Percentiles rank a stretch among this genome's conserved stretches.
phyloP scores from a whole-genome alignment of 2,888 invertebrate species.

The Sphecodes monilicornis region DNA sequence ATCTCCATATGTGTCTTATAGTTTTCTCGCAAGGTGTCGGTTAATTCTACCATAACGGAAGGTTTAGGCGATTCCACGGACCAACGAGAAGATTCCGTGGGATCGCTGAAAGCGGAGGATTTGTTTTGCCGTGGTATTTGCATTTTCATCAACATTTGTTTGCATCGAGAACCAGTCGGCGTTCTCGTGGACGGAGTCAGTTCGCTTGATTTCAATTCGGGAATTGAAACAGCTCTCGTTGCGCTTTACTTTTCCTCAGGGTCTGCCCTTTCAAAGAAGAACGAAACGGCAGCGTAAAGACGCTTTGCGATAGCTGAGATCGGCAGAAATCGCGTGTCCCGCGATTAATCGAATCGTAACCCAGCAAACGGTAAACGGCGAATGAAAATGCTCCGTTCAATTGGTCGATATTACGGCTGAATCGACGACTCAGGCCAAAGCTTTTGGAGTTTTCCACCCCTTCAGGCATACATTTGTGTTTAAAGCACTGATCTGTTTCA shows the following conservation, averaged over 20 bases:
- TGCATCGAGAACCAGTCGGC: neutral
- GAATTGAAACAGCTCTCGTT: neutral
- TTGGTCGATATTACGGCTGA: constrained; percentile 69
- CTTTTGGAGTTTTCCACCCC: constrained; percentile 37
- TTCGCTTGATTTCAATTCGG: constrained; percentile 6
- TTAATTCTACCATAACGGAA: neutral
- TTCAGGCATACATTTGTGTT: constrained; percentile 56
- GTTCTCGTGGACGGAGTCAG: neutral
- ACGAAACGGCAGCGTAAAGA: neutral
- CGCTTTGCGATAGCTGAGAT: constrained; percentile 1
- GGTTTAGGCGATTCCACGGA: neutral
- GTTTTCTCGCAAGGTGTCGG: neutral
- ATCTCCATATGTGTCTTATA: no score
- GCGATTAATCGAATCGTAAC: neutral
- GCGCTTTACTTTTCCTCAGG: neutral
- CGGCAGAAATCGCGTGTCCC: neutral
- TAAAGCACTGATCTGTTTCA: constrained; percentile 47
- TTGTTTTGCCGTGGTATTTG: neutral
- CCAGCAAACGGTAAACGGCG: neutral
- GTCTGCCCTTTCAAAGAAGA: neutral
- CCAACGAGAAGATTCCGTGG: neutral
- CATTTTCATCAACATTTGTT: neutral
- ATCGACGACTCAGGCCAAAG: constrained; percentile 60
- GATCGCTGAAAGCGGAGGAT: neutral
- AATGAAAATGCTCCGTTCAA: constrained; percentile 42